Percentiles rank a stretch among this genome's conserved stretches.
Evolutionary conservation across 2,888 invertebrate species (phyloP).

Genomic region (Lasioglossum figueresi): DNA sequence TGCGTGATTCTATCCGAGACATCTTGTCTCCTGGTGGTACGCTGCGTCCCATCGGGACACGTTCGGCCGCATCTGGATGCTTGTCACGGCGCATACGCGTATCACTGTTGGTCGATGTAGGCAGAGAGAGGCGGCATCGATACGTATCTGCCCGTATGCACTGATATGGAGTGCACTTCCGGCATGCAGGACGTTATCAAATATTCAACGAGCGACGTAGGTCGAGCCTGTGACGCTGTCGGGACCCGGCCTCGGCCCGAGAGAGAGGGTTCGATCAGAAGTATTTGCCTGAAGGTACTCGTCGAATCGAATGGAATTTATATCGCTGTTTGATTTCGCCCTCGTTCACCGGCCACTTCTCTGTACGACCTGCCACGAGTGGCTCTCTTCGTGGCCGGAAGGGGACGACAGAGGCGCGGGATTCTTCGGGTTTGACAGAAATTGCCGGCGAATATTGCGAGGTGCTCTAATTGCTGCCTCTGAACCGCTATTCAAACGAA

Average conservation of each 20-base stretch:
- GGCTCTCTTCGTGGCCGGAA: conserved; percentile 12
- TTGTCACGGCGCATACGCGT: conserved; percentile 57
- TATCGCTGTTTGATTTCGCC: conserved; percentile 58
- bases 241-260: not conserved
- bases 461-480: not conserved
- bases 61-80: conserved; percentile 53
- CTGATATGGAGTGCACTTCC: conserved; percentile 69
- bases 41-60: conserved; percentile 20
- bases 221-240: conserved; percentile 44
- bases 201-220: conserved; percentile 64
- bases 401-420: not conserved
- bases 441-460: not conserved
- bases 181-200: conserved; percentile 71
- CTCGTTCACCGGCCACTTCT: conserved; percentile 24
- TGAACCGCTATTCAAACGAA: not conserved
- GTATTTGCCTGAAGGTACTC: conserved; percentile 51
- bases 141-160: conserved; percentile 61
- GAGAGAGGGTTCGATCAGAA: conserved; percentile 40
- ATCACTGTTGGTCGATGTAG: conserved; percentile 57
- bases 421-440: conserved; percentile 11
- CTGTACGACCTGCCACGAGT: conserved; percentile 8
- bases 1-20: conserved; percentile 22
- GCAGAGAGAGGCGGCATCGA: conserved; percentile 52
- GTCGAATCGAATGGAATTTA: conserved; percentile 46
- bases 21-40: conserved; percentile 36